phyloP scores from a whole-genome alignment of 64 coral and sea anemone species.

The Stichodactyla helianthus region DNA sequence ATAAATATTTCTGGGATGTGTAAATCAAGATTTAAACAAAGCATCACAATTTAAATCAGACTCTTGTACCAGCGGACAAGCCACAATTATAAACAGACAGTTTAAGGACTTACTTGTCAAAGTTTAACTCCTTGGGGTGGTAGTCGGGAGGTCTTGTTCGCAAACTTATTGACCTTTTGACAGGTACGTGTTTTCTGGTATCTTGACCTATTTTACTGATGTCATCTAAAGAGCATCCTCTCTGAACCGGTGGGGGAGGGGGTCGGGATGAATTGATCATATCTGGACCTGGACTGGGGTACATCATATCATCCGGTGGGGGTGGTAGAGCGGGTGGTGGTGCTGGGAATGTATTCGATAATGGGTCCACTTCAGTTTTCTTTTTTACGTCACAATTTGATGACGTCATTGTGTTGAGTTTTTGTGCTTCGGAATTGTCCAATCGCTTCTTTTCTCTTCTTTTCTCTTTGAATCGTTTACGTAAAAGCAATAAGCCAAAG shows the following conservation, averaged over 20 bases:
- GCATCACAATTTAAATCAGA: too few relatives aligned
- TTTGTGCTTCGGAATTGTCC: neutral
- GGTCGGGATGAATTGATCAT: conserved; percentile 7
- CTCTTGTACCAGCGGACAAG: too few relatives aligned
- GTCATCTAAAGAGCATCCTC: conserved; percentile 7
- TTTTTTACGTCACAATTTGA: conserved; percentile 5
- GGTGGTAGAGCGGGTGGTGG: conserved; percentile 8
- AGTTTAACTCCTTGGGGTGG: neutral
- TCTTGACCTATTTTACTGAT: conserved; percentile 25
- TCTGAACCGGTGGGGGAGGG: neutral
- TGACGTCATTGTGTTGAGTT: neutral
- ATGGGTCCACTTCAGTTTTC: neutral
- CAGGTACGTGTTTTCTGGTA: neutral
- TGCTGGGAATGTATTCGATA: conserved; percentile 19
- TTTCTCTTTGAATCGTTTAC: neutral
- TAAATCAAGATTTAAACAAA: neutral
- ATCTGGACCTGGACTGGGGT: conserved; percentile 19
- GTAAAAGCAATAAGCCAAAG: neutral
- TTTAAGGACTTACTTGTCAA: conserved; percentile 19
- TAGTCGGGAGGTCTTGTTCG: conserved; percentile 6
- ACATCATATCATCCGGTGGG: conserved; percentile 28
- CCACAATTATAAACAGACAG: too few relatives aligned
- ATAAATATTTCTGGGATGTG: neutral
- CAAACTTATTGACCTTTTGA: conserved; percentile 3
- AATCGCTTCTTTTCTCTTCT: neutral